phyloP scores from a whole-genome alignment of 2,113 vertebrate genomes.

The Cricetomys ansorgei region DNA sequence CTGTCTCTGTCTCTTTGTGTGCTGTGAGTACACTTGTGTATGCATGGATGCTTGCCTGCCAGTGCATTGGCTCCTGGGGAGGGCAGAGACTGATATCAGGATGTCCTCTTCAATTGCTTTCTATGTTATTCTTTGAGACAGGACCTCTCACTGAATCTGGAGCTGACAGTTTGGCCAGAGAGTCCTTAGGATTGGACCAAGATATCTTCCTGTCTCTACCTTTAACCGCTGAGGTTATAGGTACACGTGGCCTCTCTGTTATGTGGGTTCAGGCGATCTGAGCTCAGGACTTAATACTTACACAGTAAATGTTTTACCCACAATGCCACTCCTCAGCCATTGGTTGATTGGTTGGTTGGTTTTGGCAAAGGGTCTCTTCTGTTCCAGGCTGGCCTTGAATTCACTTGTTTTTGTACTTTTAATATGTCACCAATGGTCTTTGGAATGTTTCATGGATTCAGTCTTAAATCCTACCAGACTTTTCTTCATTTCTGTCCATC shows the following conservation, averaged over 20 bases:
- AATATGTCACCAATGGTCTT: not conserved
- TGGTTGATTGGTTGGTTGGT: not conserved
- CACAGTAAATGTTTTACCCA: not conserved
- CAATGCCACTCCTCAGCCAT: no score
- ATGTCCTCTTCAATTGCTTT: not conserved
- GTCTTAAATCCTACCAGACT: constrained; percentile 19
- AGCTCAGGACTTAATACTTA: not conserved
- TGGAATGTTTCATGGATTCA: constrained; percentile 14
- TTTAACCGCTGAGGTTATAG: not conserved
- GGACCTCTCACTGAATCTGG: not conserved
- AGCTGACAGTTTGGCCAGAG: not conserved
- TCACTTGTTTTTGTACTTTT: not conserved
- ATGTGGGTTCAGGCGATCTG: not conserved
- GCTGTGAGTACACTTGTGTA: not conserved
- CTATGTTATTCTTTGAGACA: not conserved
- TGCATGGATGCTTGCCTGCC: not conserved
- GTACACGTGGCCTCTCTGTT: not conserved
- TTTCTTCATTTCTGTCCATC: not conserved
- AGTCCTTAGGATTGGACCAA: not conserved
- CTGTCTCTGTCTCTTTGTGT: not conserved
- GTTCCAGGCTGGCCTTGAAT: not conserved
- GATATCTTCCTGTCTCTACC: not conserved
- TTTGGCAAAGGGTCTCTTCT: not conserved
- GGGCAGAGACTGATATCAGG: not conserved
- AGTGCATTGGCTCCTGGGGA: not conserved